Evolutionary conservation across 2,797 vertebrate genomes (phyloP).

Genomic region (Sebastes nivosus): DNA sequence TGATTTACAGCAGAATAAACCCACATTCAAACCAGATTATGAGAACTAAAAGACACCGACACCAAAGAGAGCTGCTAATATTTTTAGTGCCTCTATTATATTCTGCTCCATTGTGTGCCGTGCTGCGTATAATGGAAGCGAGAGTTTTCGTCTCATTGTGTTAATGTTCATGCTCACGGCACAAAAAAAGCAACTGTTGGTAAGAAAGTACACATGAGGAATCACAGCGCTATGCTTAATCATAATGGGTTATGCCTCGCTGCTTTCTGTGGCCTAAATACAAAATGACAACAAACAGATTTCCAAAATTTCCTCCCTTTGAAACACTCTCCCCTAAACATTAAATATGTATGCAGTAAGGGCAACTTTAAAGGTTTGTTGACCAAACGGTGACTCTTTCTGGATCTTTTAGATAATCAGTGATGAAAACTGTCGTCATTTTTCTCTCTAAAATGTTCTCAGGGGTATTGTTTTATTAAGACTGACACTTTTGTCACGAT

Average conservation of each 20-base stretch:
- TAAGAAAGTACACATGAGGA: neutral
- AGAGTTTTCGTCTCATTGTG: neutral
- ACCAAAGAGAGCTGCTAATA: neutral
- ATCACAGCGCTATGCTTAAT: neutral
- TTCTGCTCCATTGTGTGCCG: neutral
- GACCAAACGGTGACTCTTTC: neutral
- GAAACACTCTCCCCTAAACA: neutral
- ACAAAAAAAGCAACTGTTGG: conserved; percentile 5
- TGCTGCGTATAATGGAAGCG: neutral
- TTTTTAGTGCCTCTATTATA: neutral
- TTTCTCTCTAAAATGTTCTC: neutral
- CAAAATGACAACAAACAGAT: conserved; percentile 18
- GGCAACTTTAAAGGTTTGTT: neutral
- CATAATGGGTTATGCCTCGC: conserved; percentile 3
- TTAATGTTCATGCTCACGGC: conserved; percentile 6
- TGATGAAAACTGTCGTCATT: neutral
- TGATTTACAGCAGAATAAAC: neutral
- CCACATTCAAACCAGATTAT: conserved; percentile 6
- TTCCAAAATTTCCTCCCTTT: neutral
- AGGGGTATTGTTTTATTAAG: neutral
- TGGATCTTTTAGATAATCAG: neutral
- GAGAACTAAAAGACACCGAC: neutral
- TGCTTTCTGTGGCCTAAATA: conserved; percentile 27
- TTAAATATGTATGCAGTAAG: neutral
- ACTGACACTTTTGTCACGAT: neutral